Conservation (phyloP, 2,888 invertebrate species). For the Pandemis corylana region DNA sequence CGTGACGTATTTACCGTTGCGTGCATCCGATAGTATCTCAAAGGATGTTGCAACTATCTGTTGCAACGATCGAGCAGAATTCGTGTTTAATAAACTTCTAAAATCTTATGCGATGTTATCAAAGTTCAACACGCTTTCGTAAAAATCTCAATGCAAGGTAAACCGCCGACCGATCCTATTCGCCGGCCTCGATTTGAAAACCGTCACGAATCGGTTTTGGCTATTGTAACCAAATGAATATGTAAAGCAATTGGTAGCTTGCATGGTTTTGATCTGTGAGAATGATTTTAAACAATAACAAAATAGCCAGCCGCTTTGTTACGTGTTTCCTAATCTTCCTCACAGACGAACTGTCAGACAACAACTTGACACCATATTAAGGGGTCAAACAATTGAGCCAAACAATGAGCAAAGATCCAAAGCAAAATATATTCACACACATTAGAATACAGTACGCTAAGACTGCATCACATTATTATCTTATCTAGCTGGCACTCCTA, state of each 20-base stretch:
- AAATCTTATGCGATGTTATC: constrained; percentile 26
- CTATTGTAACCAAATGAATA: constrained; percentile 38
- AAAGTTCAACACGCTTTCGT: constrained; percentile 38
- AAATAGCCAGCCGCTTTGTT: background rate
- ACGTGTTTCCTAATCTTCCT: constrained; percentile 14
- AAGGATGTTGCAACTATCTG: constrained; percentile 23
- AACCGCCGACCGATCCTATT: constrained; percentile 31
- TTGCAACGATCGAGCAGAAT: constrained; percentile 14
- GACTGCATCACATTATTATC: constrained; percentile 12
- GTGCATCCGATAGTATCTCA: background rate
- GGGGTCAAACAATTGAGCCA: constrained; percentile 31
- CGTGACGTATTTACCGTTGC: constrained; percentile 16
- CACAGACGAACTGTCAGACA: constrained; percentile 37
- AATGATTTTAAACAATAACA: constrained; percentile 1
- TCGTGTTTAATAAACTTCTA: constrained; percentile 15
- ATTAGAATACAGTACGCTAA: constrained; percentile 16
- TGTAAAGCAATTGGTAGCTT: constrained; percentile 17
- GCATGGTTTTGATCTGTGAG: background rate
- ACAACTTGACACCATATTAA: constrained; percentile 29
- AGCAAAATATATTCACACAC: constrained; percentile 15
- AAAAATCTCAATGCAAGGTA: constrained; percentile 38
- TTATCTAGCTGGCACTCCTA: constrained; percentile 40
- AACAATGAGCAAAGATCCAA: constrained; percentile 10
- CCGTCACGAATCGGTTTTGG: constrained; percentile 36
- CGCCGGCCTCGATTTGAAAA: constrained; percentile 38